Evolutionary conservation across 2,113 vertebrate genomes (phyloP).

Genomic region (Paramormyrops kingsleyae): DNA sequence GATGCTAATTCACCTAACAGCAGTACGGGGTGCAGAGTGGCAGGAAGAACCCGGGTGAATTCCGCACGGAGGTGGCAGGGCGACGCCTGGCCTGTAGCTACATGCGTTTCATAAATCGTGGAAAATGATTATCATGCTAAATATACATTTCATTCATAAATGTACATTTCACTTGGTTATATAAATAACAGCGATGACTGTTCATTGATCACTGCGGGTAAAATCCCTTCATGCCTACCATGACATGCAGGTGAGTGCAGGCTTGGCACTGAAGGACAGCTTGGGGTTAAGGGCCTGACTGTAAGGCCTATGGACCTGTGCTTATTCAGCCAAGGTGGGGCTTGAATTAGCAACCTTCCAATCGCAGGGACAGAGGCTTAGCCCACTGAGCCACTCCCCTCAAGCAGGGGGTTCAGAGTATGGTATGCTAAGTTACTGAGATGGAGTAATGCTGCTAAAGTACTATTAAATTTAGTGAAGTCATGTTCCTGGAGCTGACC

Average conservation of each 20-base stretch:
- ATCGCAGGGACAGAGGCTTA: no score
- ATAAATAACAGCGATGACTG: not conserved
- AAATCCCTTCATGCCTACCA: not conserved
- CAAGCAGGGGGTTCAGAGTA: no score
- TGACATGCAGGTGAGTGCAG: not conserved
- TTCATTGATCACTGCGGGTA: not conserved
- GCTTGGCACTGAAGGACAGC: not conserved
- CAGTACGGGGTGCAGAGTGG: not conserved
- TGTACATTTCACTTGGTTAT: not conserved
- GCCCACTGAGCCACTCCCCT: no score
- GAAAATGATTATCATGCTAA: not conserved
- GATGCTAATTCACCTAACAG: not conserved
- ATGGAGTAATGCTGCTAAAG: not conserved
- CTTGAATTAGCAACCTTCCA: no score
- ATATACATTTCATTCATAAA: not conserved
- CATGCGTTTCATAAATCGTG: not conserved
- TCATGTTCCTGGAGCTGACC: not conserved
- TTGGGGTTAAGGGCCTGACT: not conserved
- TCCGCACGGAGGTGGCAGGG: not conserved
- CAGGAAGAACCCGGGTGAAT: not conserved
- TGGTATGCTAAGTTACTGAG: not conserved
- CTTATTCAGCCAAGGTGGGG: no score
- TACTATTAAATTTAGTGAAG: no score
- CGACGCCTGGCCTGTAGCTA: not conserved
- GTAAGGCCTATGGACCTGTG: not conserved